Evolutionary conservation across 2,888 invertebrate species (phyloP), one percentile per base, ranked within the genome.

Genomic region (Clanis bilineata): DNA sequence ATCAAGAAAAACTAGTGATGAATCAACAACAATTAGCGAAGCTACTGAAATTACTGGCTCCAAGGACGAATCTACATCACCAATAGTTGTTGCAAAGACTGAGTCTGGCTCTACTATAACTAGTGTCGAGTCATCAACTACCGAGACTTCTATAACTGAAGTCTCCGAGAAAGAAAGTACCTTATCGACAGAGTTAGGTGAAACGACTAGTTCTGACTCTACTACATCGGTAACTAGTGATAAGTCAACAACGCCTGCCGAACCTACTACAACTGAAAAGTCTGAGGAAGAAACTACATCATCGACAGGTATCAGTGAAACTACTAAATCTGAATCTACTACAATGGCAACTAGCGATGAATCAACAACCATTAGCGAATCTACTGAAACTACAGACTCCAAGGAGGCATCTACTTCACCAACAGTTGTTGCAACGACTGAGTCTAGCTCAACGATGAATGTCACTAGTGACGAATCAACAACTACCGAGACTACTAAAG

Each of bases 181-280:
- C n/a, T 41, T 41, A 6, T 15, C 15, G 15, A 15, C 3, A n/a
- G n/a, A n/a, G n/a, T n/a, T n/a, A n/a, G n/a, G n/a, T n/a, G 39
- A 41, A 41, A 6, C 15, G 5, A 41, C 15, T 6, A 18, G 2
- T 6, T 9, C 64, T 22, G 65, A 59, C 15, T 59, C 58, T 38
- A 70, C 72, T 5, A 66, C 66, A 62, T 61, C 67, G 25, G 59
- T 57, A 0, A 25, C 32, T 2, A 69, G 62, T 18, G 66, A 62
- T 10, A 63, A 62, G 9, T 63, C 62, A 7, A 60, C 66, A 10
- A 21, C 59, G 9, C 64, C 59, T 10, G 63, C 65, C 7, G 64
- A 59, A 3, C 47, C 64, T 9, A 60, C 66, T 3, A 64, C 18
- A 18, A 41, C 41, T 41, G n/a, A 18, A 18, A n/a, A 18, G 4